These are phyloP conservation scores for Nesogale talazaci DNA, from an alignment of 2,113 vertebrate genomes.

Conservation along the genomic window DNA sequence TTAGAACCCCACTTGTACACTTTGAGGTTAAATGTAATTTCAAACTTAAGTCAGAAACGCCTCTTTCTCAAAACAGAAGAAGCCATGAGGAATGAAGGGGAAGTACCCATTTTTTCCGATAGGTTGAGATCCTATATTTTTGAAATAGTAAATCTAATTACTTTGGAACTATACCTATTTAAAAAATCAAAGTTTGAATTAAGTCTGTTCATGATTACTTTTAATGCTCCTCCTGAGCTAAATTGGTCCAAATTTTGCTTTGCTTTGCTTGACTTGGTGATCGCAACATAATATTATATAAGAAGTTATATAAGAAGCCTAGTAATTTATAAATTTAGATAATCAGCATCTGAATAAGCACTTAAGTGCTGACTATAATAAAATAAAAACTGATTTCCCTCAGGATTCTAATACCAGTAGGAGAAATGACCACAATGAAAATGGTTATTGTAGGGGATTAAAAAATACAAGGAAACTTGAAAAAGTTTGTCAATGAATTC, in stretches of 20 bases:
- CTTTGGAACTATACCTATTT: slow-evolving; percentile 41
- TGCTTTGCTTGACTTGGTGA: slow-evolving; percentile 7
- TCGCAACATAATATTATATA: slow-evolving; percentile 22
- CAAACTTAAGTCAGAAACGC: neutral
- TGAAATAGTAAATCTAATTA: slow-evolving; percentile 16
- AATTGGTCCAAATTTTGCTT: slow-evolving; percentile 45
- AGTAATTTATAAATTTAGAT: slow-evolving; percentile 22
- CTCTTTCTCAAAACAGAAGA: neutral
- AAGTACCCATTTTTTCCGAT: neutral
- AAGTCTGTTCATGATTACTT: neutral
- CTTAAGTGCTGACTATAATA: slow-evolving; percentile 23
- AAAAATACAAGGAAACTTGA: neutral
- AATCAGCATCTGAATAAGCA: neutral
- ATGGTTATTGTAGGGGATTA: neutral
- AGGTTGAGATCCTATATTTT: neutral
- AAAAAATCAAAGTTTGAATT: slow-evolving; percentile 47
- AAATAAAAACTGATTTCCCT: slow-evolving; percentile 1
- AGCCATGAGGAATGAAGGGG: neutral
- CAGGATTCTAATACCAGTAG: neutral
- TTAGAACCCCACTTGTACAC: neutral
- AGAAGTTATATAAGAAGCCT: slow-evolving; percentile 26
- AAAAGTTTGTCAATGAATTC: no score
- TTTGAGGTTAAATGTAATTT: neutral
- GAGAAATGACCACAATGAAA: slow-evolving; percentile 30
- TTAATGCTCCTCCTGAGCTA: neutral